These are phyloP conservation scores for Berghia stephanieae DNA, from an alignment of 1,140 invertebrate genomes.

Conservation along the genomic window DNA sequence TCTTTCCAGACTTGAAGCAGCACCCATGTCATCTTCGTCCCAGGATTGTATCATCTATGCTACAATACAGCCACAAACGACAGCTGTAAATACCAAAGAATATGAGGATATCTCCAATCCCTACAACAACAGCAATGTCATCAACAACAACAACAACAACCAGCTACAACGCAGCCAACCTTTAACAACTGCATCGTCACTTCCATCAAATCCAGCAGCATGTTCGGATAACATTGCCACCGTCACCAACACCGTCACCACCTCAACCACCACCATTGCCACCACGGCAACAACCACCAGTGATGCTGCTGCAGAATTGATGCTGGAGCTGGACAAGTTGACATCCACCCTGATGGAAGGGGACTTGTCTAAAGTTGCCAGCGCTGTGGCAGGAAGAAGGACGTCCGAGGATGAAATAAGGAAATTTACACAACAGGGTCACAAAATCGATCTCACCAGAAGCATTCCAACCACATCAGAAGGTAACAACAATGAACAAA, in stretches of 20 bases:
- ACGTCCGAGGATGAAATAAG: background rate
- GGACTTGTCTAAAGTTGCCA: background rate
- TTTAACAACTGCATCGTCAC: background rate
- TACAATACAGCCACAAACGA: slow-evolving; percentile 3
- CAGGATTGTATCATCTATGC: background rate
- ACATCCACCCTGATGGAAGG: slow-evolving; percentile 1
- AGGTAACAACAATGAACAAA: too few relatives aligned
- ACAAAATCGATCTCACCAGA: background rate
- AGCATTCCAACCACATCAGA: background rate
- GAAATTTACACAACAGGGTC: background rate
- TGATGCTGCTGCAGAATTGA: background rate
- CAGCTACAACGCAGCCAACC: background rate
- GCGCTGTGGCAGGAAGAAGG: background rate
- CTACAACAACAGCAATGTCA: too few relatives aligned
- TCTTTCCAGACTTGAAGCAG: slow-evolving; percentile 32
- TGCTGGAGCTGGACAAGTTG: background rate
- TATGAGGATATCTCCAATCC: background rate
- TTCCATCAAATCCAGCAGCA: background rate
- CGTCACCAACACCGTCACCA: slow-evolving; percentile 1
- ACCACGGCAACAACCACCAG: background rate
- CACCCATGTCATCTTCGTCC: background rate
- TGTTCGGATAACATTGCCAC: background rate
- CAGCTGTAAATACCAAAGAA: background rate
- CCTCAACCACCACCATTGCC: background rate
- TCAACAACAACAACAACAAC: too few relatives aligned